A percentile compares a stretch with the other conserved stretches of the same genome.
phyloP scores from a whole-genome alignment of 2,888 invertebrate genomes.

The Phaonia tiefii region DNA sequence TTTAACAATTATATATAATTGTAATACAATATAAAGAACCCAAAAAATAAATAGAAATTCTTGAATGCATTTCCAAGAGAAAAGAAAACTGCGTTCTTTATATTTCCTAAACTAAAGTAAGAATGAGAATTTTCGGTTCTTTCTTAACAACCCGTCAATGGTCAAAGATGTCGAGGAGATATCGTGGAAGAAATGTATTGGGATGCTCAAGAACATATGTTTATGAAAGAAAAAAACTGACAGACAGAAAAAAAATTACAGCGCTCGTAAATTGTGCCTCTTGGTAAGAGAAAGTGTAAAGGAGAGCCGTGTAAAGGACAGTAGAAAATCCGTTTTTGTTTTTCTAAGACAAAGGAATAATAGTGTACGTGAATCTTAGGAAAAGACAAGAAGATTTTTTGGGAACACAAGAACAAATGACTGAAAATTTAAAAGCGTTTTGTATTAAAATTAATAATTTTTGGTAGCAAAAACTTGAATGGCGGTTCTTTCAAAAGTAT shows the following conservation, averaged over 20 bases:
- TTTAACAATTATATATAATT: conserved; percentile 42
- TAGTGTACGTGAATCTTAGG: conserved; percentile 17
- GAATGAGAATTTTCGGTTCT: conserved; percentile 29
- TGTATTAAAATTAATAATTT: too few relatives aligned
- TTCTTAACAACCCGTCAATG: conserved; percentile 60
- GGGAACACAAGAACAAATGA: too few relatives aligned
- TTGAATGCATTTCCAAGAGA: conserved; percentile 19
- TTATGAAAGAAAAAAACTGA: conserved; percentile 10
- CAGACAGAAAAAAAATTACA: conserved; percentile 47
- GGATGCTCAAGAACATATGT: conserved; percentile 58
- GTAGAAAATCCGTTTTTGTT: conserved; percentile 32
- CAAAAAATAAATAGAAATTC: conserved; percentile 1
- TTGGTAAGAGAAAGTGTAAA: too few relatives aligned
- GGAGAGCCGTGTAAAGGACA: conserved; percentile 12
- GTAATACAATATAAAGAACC: conserved; percentile 22
- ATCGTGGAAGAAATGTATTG: conserved; percentile 67
- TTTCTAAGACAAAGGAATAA: conserved; percentile 53
- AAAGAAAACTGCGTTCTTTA: conserved; percentile 19
- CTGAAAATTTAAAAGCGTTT: too few relatives aligned
- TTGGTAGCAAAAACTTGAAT: too few relatives aligned
- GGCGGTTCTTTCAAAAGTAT: too few relatives aligned
- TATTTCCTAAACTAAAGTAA: conserved; percentile 19
- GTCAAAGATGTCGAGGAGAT: conserved; percentile 58
- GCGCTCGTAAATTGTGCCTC: conserved; percentile 55
- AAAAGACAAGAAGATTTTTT: conserved; percentile 10